phyloP scores from a whole-genome alignment of 2,113 vertebrate species.

The Ctenodactylus gundi region DNA sequence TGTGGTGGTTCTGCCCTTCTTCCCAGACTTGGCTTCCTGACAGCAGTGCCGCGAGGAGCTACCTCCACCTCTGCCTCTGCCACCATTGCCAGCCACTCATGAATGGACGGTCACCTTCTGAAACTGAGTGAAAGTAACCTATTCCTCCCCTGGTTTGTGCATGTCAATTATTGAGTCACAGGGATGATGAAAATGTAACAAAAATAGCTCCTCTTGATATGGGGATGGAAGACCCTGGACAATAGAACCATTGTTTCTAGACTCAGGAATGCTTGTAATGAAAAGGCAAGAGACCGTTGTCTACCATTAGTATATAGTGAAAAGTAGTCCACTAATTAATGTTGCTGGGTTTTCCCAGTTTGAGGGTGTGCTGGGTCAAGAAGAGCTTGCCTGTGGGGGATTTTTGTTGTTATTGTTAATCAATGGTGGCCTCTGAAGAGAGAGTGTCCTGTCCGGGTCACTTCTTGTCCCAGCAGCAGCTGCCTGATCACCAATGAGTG shows the following conservation, averaged over 20 bases:
- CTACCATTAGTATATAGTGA: not conserved
- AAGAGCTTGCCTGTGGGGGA: not conserved
- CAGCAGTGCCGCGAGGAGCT: too few species aligned
- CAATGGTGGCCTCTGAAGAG: not conserved
- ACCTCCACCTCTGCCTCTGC: too few species aligned
- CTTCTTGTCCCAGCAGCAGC: not conserved
- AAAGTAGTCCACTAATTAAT: not conserved
- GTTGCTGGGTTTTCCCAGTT: not conserved
- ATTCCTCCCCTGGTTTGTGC: too few species aligned
- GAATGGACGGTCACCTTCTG: too few species aligned
- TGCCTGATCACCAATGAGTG: not conserved
- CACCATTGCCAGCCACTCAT: too few species aligned
- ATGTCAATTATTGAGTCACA: too few species aligned
- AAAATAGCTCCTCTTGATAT: too few species aligned
- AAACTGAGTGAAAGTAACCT: too few species aligned
- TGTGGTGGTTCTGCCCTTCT: too few species aligned
- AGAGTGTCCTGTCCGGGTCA: not conserved
- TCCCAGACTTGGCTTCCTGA: too few species aligned
- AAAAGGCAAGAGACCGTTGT: not conserved
- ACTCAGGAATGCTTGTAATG: not conserved
- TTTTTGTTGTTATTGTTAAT: not conserved
- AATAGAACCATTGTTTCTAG: not conserved
- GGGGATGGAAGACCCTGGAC: not conserved
- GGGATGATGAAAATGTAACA: too few species aligned
- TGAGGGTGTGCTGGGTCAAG: not conserved